Percentiles rank a stretch among this genome's conserved stretches.
Conservation (phyloP, 2,113 vertebrate species). For the Phodopus roborovskii region DNA sequence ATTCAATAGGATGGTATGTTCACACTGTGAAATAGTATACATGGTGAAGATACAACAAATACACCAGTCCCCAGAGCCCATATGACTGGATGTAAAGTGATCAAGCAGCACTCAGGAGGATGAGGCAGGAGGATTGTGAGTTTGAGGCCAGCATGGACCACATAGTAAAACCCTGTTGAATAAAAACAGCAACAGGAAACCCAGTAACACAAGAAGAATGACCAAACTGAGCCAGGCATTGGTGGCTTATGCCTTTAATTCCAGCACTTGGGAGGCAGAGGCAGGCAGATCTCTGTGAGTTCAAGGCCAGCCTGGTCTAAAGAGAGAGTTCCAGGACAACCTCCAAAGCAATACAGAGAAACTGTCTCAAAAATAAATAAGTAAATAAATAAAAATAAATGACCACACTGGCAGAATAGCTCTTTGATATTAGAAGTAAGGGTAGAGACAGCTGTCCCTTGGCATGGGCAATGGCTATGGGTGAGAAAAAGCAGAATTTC, state of each 20-base stretch:
- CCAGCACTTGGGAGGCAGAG: too few relatives aligned
- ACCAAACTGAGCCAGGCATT: not conserved
- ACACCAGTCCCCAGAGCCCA: not conserved
- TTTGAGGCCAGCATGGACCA: not conserved
- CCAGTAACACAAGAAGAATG: not conserved
- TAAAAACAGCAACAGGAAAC: not conserved
- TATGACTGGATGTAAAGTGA: not conserved
- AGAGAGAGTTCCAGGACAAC: too few relatives aligned
- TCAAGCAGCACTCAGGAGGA: not conserved
- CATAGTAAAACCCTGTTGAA: not conserved
- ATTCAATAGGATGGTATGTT: accelerated
- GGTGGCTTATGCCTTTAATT: too few relatives aligned
- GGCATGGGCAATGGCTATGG: accelerated
- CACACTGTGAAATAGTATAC: not conserved
- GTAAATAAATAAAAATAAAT: too few relatives aligned
- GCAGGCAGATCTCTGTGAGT: too few relatives aligned
- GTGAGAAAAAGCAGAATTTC: too few relatives aligned
- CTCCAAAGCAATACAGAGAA: too few relatives aligned
- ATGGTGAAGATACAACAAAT: not conserved
- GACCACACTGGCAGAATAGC: not conserved
- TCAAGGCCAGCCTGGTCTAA: too few relatives aligned
- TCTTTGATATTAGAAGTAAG: not conserved
- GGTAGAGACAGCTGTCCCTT: not conserved
- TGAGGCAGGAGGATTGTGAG: not conserved
- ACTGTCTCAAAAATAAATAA: too few relatives aligned